These are phyloP conservation scores for Pteruthius melanotis DNA, from an alignment of 2,113 vertebrate species.

Conservation along the genomic window DNA sequence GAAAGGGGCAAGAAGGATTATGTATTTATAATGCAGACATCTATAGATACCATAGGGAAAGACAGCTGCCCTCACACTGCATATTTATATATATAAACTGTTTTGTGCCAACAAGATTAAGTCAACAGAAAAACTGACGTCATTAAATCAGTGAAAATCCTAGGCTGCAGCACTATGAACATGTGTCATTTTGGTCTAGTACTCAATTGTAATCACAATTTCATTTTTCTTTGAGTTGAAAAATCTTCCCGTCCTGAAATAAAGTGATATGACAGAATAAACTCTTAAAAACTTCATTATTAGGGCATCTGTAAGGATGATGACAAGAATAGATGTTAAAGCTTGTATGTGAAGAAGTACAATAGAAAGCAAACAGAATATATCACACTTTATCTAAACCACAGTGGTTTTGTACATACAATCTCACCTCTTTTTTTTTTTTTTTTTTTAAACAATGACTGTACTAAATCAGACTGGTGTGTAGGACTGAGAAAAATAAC, in stretches of 20 bases:
- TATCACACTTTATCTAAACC: not conserved
- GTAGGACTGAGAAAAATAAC: not conserved
- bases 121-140: not conserved
- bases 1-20: not conserved
- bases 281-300: not conserved
- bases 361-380: not conserved
- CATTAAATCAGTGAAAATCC: not conserved
- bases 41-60: not conserved
- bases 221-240: not conserved
- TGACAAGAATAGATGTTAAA: not conserved
- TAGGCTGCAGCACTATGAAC: accelerated
- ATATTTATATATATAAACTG: not conserved
- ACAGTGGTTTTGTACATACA: not conserved
- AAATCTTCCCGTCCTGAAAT: not conserved
- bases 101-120: not conserved
- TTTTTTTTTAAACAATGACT: not conserved
- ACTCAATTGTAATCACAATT: not conserved
- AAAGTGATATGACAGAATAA: not conserved
- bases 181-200: not conserved
- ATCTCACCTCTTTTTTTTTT: not conserved
- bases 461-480: not conserved
- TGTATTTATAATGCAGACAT: not conserved
- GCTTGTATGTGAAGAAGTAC: not conserved
- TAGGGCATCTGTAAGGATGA: not conserved
- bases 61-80: not conserved